Conservation (phyloP, 2,113 vertebrate genomes). For the Strix aluco region DNA sequence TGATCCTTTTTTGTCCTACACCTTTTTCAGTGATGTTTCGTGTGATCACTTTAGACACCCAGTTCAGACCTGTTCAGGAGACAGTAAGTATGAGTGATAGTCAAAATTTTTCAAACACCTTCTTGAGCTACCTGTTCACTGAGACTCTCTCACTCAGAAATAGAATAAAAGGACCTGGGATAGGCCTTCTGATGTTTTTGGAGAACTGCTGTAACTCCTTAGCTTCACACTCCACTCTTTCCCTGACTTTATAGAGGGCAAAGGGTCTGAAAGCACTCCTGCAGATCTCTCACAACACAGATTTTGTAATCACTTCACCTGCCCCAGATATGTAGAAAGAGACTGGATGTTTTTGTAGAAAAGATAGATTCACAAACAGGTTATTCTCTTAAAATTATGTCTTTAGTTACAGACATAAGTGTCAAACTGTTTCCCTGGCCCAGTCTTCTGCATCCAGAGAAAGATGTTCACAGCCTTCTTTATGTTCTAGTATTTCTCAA, state of each 20-base stretch:
- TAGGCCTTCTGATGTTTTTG: not conserved
- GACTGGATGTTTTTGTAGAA: not conserved
- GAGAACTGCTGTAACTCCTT: not conserved
- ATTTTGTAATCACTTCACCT: not conserved
- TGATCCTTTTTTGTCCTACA: not conserved
- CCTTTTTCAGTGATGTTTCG: constrained; percentile 58
- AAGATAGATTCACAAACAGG: not conserved
- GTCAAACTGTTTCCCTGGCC: not conserved
- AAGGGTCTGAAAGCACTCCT: not conserved
- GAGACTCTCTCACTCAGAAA: not conserved
- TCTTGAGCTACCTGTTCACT: not conserved
- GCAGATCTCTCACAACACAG: not conserved
- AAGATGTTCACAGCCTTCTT: not conserved
- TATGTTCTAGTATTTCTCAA: not conserved
- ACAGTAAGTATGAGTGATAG: constrained; percentile 2
- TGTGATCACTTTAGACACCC: constrained; percentile 44
- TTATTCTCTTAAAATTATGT: not conserved
- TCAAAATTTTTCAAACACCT: not conserved
- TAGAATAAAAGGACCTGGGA: not conserved
- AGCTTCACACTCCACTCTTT: not conserved
- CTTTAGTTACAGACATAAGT: not conserved
- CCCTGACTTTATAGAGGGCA: not conserved
- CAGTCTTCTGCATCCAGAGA: not conserved
- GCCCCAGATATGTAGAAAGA: not conserved
- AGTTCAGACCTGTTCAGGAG: constrained; percentile 45